Evolutionary conservation across 2,797 vertebrate species (phyloP).

Genomic region (Coendou prehensilis): DNA sequence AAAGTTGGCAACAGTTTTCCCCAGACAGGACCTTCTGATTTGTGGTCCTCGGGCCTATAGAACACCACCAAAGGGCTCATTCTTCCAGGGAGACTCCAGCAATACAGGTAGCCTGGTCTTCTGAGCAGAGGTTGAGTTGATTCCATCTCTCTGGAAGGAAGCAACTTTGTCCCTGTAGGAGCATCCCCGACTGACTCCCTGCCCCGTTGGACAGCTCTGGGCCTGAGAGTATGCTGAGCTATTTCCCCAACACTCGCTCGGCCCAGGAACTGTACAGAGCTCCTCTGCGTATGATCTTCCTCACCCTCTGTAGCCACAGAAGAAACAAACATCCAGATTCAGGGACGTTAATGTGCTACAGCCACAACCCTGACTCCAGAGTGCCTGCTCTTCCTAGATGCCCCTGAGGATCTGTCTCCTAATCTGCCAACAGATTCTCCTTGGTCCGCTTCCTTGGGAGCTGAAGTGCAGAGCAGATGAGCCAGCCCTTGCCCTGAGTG

Average conservation of each 20-base stretch:
- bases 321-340: neutral
- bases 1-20: neutral
- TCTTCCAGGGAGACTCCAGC: neutral
- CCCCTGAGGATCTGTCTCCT: conserved; percentile 8
- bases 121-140: neutral
- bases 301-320: neutral
- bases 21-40: neutral
- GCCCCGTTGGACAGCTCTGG: neutral
- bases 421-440: conserved; percentile 36
- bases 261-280: conserved; percentile 20
- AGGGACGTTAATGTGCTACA: conserved; percentile 22
- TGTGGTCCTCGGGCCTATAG: neutral
- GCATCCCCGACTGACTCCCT: neutral
- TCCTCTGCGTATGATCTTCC: conserved; percentile 26
- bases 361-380: neutral
- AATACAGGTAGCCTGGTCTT: neutral
- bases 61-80: neutral
- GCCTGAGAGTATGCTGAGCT: neutral
- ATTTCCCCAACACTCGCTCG: neutral
- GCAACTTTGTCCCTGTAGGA: neutral
- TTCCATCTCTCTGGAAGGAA: neutral
- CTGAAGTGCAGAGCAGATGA: conserved; percentile 12
- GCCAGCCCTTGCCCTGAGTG: neutral
- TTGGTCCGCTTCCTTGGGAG: conserved; percentile 40
- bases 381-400: neutral